These are phyloP conservation scores for Apostichopus japonicus DNA, from an alignment of 35 echinoderm and acorn worm species.

Conservation along the genomic window DNA sequence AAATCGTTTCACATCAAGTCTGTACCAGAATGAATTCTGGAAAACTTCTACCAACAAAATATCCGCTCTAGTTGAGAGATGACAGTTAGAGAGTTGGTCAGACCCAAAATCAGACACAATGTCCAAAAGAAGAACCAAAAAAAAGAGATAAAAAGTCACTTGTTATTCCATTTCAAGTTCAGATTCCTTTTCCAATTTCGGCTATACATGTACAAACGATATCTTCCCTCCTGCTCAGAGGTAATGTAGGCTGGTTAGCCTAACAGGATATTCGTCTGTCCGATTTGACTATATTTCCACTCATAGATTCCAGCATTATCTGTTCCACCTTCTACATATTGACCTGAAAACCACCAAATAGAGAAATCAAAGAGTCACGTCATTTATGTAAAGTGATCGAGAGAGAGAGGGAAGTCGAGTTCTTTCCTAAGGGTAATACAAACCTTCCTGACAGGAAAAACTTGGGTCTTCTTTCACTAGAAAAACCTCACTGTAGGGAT, in stretches of 20 bases:
- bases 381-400: background rate
- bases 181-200: background rate
- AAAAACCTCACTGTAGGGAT: background rate
- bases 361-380: background rate
- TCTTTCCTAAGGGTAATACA: background rate
- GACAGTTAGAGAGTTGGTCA: too few relatives aligned
- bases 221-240: background rate
- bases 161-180: background rate
- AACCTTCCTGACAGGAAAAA: slow-evolving; percentile 21
- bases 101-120: too few relatives aligned
- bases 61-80: too few relatives aligned
- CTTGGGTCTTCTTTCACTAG: background rate
- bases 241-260: background rate
- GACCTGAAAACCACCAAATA: background rate
- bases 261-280: background rate
- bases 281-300: background rate
- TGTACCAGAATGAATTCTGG: background rate
- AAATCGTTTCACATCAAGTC: background rate
- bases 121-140: too few relatives aligned
- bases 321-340: background rate
- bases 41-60: background rate
- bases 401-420: background rate
- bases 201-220: too few relatives aligned
- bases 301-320: background rate
- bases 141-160: too few relatives aligned